Evolutionary conservation across 2,888 invertebrate species (phyloP), one percentile per base, ranked within the genome.

Genomic region (Athalia circularis): DNA sequence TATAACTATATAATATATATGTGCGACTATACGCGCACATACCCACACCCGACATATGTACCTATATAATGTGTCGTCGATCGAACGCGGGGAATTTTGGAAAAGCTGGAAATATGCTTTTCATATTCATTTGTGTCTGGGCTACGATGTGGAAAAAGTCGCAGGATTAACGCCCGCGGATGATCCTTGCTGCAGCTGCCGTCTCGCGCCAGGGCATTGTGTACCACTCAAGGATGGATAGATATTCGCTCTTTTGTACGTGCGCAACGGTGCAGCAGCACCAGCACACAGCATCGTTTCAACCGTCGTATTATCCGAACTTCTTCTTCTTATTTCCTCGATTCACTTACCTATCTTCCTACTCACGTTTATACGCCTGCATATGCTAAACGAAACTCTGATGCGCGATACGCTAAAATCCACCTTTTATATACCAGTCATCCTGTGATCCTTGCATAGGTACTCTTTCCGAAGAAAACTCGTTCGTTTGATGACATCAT

Each of bases 281-380:
- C 29, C 43, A 57, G 15, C 72, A 57, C 45, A n/a, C 47, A 15
- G 52, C 52, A 54, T 45, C n/a, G 29, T 29, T 29, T 29, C 29
- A 54, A 54, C 9, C 54, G 54, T 54, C 54, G 54, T 11, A 54
- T 79, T 81, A 82, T 85, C 82, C 83, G 82, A 85, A 86, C 80
- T 86, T 86, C 80, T 80, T n/a, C 62, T 61, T n/a, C 29, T 29
- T 29, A 29, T 29, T 29, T 29, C 29, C 29, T 29, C 29, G 29
- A 29, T 29, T 29, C 29, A 29, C 29, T 29, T 29, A 29, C 29
- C 29, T 29, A 29, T 29, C 29, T 29, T 29, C 29, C 29, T 29
- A 29, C 29, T 29, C 2, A 29, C 29, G 29, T 29, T 29, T 29
- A 29, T 29, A 29, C 29, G 29, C 29, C 29, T 15, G 54, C 59